phyloP scores from a whole-genome alignment of 1,140 invertebrate species.

The Drosophila paulistorum region DNA sequence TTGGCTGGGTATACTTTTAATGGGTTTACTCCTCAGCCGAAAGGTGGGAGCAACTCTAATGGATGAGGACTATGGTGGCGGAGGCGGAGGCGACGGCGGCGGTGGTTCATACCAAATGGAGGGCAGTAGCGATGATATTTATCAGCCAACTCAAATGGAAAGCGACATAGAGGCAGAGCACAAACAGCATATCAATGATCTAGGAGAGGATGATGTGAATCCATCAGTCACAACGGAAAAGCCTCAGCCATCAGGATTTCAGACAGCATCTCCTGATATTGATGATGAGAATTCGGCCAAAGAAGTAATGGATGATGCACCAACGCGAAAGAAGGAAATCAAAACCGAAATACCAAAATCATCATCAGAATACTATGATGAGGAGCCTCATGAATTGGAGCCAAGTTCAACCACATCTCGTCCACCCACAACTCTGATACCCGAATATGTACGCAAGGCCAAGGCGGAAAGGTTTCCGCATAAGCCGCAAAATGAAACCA shows the following conservation, averaged over 20 bases:
- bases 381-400: conserved; percentile 25
- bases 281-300: conserved; percentile 53
- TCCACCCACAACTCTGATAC: conserved; percentile 58
- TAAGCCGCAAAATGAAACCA: conserved; percentile 15
- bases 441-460: conserved; percentile 73
- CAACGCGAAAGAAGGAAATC: conserved; percentile 40
- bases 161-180: conserved; percentile 43
- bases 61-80: conserved; percentile 46
- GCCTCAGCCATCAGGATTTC: not conserved
- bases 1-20: conserved; percentile 40
- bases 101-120: conserved; percentile 17
- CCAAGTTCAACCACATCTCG: conserved; percentile 26
- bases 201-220: conserved; percentile 37
- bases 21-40: conserved; percentile 27
- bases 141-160: conserved; percentile 59
- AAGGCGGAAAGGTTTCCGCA: conserved; percentile 64
- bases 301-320: conserved; percentile 54
- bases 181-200: conserved; percentile 54
- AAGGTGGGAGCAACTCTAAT: conserved; percentile 15
- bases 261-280: conserved; percentile 4
- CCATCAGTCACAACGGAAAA: conserved; percentile 40
- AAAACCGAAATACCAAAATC: conserved; percentile 38
- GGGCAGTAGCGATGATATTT: conserved; percentile 58
- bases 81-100: not conserved
- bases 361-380: conserved; percentile 52